Conservation (phyloP, 1,140 invertebrate genomes). For the Bathynomus jamesi region DNA sequence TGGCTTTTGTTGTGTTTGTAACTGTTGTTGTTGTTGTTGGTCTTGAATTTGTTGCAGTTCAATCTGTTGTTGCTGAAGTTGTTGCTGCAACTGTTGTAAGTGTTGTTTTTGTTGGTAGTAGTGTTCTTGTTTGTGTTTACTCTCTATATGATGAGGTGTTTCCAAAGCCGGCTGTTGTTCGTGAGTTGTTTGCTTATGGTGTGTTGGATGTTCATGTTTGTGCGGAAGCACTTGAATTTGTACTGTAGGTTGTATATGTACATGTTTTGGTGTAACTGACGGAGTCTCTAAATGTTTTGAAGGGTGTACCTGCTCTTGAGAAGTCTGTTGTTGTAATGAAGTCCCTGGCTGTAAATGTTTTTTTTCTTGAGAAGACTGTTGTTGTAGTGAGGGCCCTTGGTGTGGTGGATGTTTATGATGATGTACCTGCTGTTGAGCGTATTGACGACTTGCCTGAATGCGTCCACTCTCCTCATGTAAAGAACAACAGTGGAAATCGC, state of each 20-base stretch:
- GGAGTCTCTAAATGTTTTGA: no score
- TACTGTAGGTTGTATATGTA: not conserved
- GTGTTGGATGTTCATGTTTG: not conserved
- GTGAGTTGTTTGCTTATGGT: not conserved
- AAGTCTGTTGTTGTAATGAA: conserved; percentile 13
- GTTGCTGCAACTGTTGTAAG: conserved; percentile 23
- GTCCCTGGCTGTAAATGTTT: conserved; percentile 19
- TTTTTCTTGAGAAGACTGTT: conserved; percentile 17
- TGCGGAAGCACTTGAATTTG: not conserved
- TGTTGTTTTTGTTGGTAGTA: conserved; percentile 25
- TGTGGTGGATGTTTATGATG: conserved; percentile 13
- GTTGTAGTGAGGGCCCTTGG: conserved; percentile 11
- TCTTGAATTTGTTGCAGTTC: conserved; percentile 13
- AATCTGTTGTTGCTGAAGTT: conserved; percentile 14
- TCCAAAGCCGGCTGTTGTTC: not conserved
- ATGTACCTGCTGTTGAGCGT: conserved; percentile 19
- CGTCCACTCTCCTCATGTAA: conserved; percentile 77
- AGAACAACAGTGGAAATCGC: conserved; percentile 90
- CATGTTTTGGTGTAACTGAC: not conserved
- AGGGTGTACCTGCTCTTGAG: not conserved
- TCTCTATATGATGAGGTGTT: not conserved
- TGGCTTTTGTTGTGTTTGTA: conserved; percentile 35
- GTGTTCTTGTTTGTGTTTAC: conserved; percentile 14
- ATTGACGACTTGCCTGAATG: conserved; percentile 55
- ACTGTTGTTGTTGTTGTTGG: conserved; percentile 18